Base-by-base conservation (phyloP, 2,888 invertebrate genomes). In the Aleiodes leptofemur region DNA sequence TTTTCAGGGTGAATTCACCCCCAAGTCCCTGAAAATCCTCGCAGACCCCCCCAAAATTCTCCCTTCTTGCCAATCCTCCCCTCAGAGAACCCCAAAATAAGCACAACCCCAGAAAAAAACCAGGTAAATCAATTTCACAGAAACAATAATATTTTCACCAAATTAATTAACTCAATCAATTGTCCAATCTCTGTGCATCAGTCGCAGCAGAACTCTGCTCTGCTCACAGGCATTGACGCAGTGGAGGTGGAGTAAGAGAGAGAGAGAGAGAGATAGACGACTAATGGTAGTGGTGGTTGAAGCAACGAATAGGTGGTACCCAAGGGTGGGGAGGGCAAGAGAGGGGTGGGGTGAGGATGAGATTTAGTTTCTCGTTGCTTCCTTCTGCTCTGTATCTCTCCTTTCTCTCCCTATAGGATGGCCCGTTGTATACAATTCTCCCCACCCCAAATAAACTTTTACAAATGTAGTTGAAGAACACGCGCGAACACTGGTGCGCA, bases 401-500 rank as follows among this genome's bases (percentile, higher is more conserved):
- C 53, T 79, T 77, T 80, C 81, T 81, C 81, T 81, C 84, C 84
- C 84, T 83, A 83, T 84, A 82, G 83, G 83, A 81, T 83, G 77
- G 79, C 83, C 83, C 74, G 72, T 55, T 77, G 51, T 68, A 68
- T 66, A 23, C 16, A 14, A 14, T 53, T 14, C 51, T 50, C 68
- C 51, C 68, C 34, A 43, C 43, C 43, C 43, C 43, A 43, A 43
- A 43, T 43, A 43, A 43, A 43, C 51, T 68, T 29, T 68, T 68
- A 29, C 51, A 50, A 51, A 34, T 51, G 50, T 68, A 51, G 68
- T 68, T 72, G 69, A 66, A 43, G 43, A 43, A 43, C 43, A 43
- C 43, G 43, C 66, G 82, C 79, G 84, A 84, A 84, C 85, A 85
- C 82, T 84, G 48, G 87, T 84, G 86, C 86, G 86, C 86, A 85